phyloP scores from a whole-genome alignment of 2,888 invertebrate genomes.

The Lepidochrysops patricia region DNA sequence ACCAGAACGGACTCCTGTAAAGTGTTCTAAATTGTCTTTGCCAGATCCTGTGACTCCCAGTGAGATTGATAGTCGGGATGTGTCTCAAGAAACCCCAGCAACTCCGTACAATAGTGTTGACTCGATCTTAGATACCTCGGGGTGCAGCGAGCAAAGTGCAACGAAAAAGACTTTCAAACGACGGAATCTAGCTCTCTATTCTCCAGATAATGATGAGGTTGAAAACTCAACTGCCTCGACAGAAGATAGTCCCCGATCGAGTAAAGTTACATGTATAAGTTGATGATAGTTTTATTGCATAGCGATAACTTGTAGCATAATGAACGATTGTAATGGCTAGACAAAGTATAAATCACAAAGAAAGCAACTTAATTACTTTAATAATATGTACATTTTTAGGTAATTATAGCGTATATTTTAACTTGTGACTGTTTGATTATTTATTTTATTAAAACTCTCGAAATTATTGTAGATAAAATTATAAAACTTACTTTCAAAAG shows the following conservation, averaged over 20 bases:
- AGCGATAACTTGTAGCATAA: background rate
- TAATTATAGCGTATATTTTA: background rate
- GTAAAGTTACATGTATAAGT: constrained; percentile 38
- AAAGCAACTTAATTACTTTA: background rate
- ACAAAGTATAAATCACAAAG: background rate
- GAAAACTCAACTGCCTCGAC: constrained; percentile 31
- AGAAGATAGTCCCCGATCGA: constrained; percentile 36
- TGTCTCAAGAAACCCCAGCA: constrained; percentile 30
- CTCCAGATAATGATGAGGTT: constrained; percentile 42
- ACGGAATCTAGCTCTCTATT: constrained; percentile 59
- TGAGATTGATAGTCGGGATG: constrained; percentile 33
- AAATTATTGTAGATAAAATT: constrained; percentile 4
- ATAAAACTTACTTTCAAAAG: background rate
- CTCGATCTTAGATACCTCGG: constrained; percentile 36
- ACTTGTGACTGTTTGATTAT: background rate
- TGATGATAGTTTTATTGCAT: background rate
- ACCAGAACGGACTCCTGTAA: constrained; percentile 37
- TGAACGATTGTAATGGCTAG: background rate
- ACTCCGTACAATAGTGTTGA: constrained; percentile 34
- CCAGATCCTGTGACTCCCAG: constrained; percentile 57
- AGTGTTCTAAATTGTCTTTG: constrained; percentile 45
- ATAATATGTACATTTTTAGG: background rate
- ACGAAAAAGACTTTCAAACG: constrained; percentile 58
- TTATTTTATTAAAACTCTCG: background rate
- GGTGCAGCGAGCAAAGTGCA: constrained; percentile 43